A percentile compares a stretch with the other conserved stretches of the same genome.
Evolutionary conservation across 2,113 vertebrate species (phyloP).

Genomic region (Rhegmatorhina hoffmannsi): DNA sequence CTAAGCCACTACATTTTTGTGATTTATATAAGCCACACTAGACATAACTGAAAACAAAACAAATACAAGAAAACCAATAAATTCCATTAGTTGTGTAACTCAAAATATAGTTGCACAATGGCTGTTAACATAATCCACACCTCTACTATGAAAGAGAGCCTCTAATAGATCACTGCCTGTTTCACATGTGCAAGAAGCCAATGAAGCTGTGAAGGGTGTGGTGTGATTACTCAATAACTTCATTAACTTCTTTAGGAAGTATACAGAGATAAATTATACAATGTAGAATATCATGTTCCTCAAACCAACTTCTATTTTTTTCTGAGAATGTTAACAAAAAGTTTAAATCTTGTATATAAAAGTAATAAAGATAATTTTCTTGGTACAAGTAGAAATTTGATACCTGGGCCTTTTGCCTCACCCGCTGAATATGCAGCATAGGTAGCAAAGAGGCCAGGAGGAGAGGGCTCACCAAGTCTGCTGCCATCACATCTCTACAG

Average conservation of each 20-base stretch:
- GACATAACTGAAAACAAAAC: not conserved
- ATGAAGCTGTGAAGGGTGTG: not conserved
- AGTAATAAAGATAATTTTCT: not conserved
- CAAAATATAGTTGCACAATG: not conserved
- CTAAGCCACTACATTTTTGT: not conserved
- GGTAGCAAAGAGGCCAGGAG: not conserved
- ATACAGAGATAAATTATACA: not conserved
- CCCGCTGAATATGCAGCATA: fast-evolving
- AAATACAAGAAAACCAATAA: not conserved
- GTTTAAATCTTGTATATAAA: not conserved
- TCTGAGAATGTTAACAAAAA: not conserved
- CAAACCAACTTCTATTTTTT: not conserved
- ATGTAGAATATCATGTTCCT: not conserved
- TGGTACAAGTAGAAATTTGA: not conserved
- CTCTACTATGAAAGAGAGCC: not conserved
- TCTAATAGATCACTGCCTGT: not conserved
- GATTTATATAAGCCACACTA: not conserved
- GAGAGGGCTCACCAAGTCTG: not conserved
- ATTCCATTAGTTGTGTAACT: not conserved
- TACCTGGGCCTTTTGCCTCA: not conserved
- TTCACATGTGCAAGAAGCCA: not conserved
- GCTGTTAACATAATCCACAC: not conserved
- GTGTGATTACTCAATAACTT: not conserved
- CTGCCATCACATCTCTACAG: not conserved
- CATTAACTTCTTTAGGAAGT: conserved; percentile 18